A percentile compares a stretch with the other conserved stretches of the same genome.
Conservation (phyloP, 1,140 invertebrate genomes). For the Drosophila setifemur region DNA sequence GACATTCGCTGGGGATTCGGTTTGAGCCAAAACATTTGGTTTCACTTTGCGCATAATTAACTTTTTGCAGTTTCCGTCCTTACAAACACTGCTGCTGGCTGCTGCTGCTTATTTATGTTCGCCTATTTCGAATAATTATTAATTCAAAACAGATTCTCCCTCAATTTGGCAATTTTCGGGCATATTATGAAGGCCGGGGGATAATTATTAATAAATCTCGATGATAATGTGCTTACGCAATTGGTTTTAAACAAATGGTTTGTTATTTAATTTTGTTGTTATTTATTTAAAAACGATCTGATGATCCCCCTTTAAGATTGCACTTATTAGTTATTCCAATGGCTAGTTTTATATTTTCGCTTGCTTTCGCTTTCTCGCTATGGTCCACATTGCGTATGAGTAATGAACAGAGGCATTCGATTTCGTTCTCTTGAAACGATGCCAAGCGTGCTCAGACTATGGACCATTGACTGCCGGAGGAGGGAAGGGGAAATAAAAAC, state of each 20-base stretch:
- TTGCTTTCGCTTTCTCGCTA: not conserved
- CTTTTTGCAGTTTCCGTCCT: constrained; percentile 41
- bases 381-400: constrained; percentile 70
- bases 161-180: constrained; percentile 21
- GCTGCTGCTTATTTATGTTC: constrained; percentile 28
- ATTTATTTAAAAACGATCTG: too few relatives aligned
- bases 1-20: constrained; percentile 24
- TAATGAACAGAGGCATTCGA: constrained; percentile 52
- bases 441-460: constrained; percentile 47
- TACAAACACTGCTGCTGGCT: constrained; percentile 9
- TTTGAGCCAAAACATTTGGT: constrained; percentile 60
- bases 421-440: constrained; percentile 34
- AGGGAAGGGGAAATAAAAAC: not conserved
- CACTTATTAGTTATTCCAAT: not conserved
- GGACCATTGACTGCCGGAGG: constrained; percentile 6
- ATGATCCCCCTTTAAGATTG: too few relatives aligned
- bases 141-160: constrained; percentile 13
- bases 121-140: constrained; percentile 15
- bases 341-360: constrained; percentile 21
- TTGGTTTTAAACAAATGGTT: constrained; percentile 3
- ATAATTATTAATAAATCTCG: constrained; percentile 34
- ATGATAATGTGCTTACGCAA: constrained; percentile 16
- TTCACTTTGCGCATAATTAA: constrained; percentile 63
- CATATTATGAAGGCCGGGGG: constrained; percentile 11
- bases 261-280: too few relatives aligned